Conservation (phyloP, 2,888 invertebrate species). For the Tiliacea citrago region DNA sequence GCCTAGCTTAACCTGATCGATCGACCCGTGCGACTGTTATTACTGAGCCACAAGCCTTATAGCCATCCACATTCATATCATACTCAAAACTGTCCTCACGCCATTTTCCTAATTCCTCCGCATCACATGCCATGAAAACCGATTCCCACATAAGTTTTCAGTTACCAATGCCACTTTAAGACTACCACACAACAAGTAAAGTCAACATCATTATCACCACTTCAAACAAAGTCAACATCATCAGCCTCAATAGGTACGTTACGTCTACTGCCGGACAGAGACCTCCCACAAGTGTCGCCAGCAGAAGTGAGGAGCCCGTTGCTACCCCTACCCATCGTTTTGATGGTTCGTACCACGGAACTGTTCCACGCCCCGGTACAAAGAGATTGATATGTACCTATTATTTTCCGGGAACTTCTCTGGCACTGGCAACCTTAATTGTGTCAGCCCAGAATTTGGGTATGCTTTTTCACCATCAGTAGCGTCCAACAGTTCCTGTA, state of each 20-base stretch:
- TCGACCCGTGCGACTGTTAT: no score
- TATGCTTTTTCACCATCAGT: neutral
- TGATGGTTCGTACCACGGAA: no score
- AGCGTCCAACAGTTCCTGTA: neutral
- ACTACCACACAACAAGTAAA: neutral
- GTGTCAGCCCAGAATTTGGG: neutral
- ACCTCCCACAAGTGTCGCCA: no score
- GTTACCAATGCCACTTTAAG: no score
- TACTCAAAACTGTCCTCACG: neutral
- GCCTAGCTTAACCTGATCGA: no score
- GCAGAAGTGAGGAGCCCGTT: neutral
- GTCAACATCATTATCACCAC: no score
- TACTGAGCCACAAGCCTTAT: no score
- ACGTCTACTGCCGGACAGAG: neutral
- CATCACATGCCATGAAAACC: neutral
- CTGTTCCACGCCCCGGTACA: no score
- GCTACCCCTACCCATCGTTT: neutral
- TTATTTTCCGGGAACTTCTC: neutral
- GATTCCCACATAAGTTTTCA: neutral
- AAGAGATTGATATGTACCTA: no score
- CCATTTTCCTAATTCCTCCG: neutral
- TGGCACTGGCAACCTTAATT: no score
- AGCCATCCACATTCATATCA: neutral
- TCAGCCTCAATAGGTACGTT: neutral
- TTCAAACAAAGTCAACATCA: neutral